Evolutionary conservation across 2,888 invertebrate genomes (phyloP), one percentile per base, ranked within the genome.

Genomic region (Acholoe squamosa): DNA sequence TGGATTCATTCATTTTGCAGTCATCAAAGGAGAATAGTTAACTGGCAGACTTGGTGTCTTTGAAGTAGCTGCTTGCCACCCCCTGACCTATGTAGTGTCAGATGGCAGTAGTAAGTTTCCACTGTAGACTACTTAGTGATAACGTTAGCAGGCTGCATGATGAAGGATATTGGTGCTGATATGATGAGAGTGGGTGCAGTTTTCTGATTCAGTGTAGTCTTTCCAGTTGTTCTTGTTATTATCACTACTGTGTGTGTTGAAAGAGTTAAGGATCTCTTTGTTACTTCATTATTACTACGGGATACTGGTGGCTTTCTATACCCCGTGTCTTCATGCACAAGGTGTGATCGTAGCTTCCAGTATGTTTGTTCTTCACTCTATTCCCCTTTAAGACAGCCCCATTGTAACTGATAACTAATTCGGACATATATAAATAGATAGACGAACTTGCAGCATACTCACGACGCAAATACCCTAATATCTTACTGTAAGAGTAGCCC

Each of bases 221-320:
- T 71, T 71, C 71, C 71, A 71, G 28, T 71, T 71, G 71, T 71
- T 71, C 61, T 43, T 61, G 22, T 71, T 71, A 25, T 71, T 71
- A 71, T 71, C 25, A 71, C 71, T 28, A 0, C 71, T 71, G 31
- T 71, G 71, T 71, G 71, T 71, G 71, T 25, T 28, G 28, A 28
- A 71, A 25, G 31, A 25, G 31, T 28, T n/a, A 25, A 71, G 71
- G 71, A 71, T 71, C 71, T 71, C 71, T 61, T 43, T 71, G 71
- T 71, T 71, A 71, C 14, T 71, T 28, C 71, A 71, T 71, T 28
- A 71, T 61, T 61, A 61, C 61, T 61, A 61, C 61, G 61, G n/a
- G 61, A 61, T 61, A 61, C 31, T 71, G 71, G 71, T 71, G 71
- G 71, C 71, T 71, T 71, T 28, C 71, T 28, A 71, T 28, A 28